Percentiles rank a stretch among this genome's conserved stretches.
Evolutionary conservation across 2,113 vertebrate genomes (phyloP).

Genomic region (Calidris pygmaea): DNA sequence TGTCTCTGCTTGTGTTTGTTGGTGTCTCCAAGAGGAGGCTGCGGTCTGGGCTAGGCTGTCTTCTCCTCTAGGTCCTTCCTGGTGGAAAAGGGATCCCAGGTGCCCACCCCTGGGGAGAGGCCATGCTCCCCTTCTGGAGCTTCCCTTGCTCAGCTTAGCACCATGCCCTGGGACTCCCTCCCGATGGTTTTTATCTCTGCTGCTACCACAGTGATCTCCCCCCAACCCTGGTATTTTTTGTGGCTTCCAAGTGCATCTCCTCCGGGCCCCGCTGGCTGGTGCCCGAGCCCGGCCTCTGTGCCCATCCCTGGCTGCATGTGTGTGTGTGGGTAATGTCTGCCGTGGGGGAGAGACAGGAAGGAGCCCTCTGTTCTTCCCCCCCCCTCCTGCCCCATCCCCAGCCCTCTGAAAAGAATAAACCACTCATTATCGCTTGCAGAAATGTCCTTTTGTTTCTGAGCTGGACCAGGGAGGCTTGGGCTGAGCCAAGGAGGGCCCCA

Average conservation of each 20-base stretch:
- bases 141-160: not conserved
- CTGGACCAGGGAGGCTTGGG: not conserved
- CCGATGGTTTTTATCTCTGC: not conserved
- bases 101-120: not conserved
- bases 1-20: not conserved
- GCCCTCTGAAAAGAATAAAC: constrained; percentile 52
- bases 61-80: not conserved
- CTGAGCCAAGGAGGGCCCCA: not conserved
- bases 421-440: not conserved
- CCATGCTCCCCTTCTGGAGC: not conserved
- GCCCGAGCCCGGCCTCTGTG: not conserved
- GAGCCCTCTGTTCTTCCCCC: not conserved
- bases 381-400: not conserved
- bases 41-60: not conserved
- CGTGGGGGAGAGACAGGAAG: not conserved
- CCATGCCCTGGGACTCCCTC: not conserved
- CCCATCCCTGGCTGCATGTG: not conserved
- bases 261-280: not conserved
- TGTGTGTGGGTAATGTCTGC: not conserved
- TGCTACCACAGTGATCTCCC: not conserved
- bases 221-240: not conserved
- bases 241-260: not conserved
- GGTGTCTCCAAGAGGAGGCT: not conserved
- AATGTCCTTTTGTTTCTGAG: not conserved
- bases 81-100: not conserved